phyloP scores from a whole-genome alignment of 2,797 vertebrate genomes.

The Hoplostethus atlanticus region DNA sequence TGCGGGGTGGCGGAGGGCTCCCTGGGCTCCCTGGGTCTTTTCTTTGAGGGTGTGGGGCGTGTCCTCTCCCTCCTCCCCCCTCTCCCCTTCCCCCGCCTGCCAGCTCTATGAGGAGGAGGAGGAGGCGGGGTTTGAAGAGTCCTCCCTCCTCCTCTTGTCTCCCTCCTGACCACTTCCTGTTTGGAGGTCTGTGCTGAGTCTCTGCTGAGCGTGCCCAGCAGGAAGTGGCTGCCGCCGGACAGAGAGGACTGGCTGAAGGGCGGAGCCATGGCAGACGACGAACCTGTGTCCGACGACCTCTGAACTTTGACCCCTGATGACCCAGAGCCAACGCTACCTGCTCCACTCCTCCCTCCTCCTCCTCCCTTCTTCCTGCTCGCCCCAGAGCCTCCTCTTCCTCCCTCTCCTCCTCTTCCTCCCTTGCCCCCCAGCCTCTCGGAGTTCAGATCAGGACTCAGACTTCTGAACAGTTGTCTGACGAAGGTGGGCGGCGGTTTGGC shows the following conservation, averaged over 20 bases:
- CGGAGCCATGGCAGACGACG: constrained; percentile 37
- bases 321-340: constrained; percentile 43
- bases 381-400: background rate
- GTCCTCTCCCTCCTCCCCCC: constrained; percentile 25
- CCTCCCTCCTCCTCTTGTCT: constrained; percentile 1
- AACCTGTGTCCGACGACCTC: constrained; percentile 42
- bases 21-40: constrained; percentile 33
- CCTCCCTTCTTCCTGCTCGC: constrained; percentile 55
- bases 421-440: constrained; percentile 63
- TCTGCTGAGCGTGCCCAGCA: constrained; percentile 57
- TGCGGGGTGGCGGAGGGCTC: constrained; percentile 29
- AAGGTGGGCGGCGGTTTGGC: constrained; percentile 78
- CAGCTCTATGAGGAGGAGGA: constrained; percentile 16
- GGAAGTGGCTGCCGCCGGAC: constrained; percentile 57
- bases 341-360: constrained; percentile 63
- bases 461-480: constrained; percentile 87
- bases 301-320: constrained; percentile 55
- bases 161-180: constrained; percentile 32
- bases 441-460: constrained; percentile 87
- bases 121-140: background rate
- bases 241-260: constrained; percentile 64
- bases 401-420: constrained; percentile 57
- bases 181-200: constrained; percentile 39
- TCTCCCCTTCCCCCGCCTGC: constrained; percentile 34
- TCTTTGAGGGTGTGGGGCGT: constrained; percentile 11